Evolutionary conservation across 2,888 invertebrate genomes (phyloP), one percentile per base, ranked within the genome.

Genomic region (Lasioglossum marginatum): DNA sequence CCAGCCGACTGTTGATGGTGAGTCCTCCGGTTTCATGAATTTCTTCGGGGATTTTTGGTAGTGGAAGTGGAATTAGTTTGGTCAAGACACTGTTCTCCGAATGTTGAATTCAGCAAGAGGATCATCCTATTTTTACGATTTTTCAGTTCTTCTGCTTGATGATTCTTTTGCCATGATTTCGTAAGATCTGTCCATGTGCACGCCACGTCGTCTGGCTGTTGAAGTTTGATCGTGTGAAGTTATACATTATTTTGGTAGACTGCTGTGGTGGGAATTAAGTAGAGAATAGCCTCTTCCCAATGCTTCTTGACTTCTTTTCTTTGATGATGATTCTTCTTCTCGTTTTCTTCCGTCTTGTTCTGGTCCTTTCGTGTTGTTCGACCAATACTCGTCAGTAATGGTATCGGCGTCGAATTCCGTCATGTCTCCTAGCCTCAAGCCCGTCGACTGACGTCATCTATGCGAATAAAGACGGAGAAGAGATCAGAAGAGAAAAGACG

Each of bases 1-100:
- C 2, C 78, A 77, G 27, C 77, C 77, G 8, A 87, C 72, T 40
- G 48, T 66, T 27, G 63, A 81, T 31, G 90, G 88, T 90, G 76
- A 90, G 89, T 78, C 63, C 1, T n/a, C 0, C 3, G 5, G 60
- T 14, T 34, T 74, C 14, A 23, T 19, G 63, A 34, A 12, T 80
- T 45, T 16, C 16, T 8, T 2, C 8, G 14, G 4, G 4, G 60
- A 27, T 60, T 12, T 60, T 60, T 27, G 2, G 27, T 27, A 14
- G 1, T 12, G 60, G 12, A 57, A 57, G 3, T 12, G 48, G 48
- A 48, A 48, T 23, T 5, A 23, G 48, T 48, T 52, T 23, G 0
- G 8, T 52, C 0, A 6, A 52, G 8, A 23, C 52, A 23, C 8
- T 23, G 8, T 52, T 23, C 23, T 52, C 19, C 8, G 23, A 52